A percentile compares a stretch with the other conserved stretches of the same genome.
phyloP scores from a whole-genome alignment of 1,140 invertebrate species.

The Oscheius sp. region DNA sequence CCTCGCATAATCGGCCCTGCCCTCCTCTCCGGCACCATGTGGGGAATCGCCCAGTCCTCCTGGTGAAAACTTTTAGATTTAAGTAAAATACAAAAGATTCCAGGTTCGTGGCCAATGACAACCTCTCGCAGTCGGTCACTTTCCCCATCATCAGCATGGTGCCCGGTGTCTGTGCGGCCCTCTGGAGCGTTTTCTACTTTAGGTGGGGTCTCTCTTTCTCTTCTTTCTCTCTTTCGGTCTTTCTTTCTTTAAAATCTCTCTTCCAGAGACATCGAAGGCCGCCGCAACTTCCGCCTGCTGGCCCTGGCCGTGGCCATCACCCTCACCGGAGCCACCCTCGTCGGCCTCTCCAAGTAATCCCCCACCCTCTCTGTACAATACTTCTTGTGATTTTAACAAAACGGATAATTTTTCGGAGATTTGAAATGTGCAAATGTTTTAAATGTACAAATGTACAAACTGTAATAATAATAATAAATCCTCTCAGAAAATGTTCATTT shows the following conservation, averaged over 20 bases:
- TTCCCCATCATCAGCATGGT: constrained; percentile 62
- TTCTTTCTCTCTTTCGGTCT: not conserved
- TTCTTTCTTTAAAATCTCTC: not conserved
- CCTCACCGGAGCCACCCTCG: constrained; percentile 27
- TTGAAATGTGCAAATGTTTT: too few species aligned
- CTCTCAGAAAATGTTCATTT: too few species aligned
- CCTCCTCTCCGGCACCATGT: constrained; percentile 63
- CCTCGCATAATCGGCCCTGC: constrained; percentile 62
- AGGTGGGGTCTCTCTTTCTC: too few species aligned
- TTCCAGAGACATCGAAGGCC: constrained; percentile 40
- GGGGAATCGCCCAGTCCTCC: constrained; percentile 62
- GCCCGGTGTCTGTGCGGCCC: constrained; percentile 44
- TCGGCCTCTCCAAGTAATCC: constrained; percentile 36
- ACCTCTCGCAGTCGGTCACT: constrained; percentile 62
- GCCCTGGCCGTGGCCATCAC: constrained; percentile 32
- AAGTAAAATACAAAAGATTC: constrained; percentile 7
- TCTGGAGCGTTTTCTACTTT: constrained; percentile 49
- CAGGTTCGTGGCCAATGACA: constrained; percentile 63
- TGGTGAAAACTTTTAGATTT: constrained; percentile 45
- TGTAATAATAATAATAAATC: too few species aligned
- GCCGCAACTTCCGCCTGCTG: constrained; percentile 34
- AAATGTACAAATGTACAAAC: too few species aligned
- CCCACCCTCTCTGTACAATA: not conserved
- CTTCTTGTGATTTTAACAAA: too few species aligned
- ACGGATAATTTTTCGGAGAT: too few species aligned